Evolutionary conservation across 2,797 vertebrate genomes (phyloP), one percentile per base, ranked within the genome.

Genomic region (Melanotaenia pygmaea): DNA sequence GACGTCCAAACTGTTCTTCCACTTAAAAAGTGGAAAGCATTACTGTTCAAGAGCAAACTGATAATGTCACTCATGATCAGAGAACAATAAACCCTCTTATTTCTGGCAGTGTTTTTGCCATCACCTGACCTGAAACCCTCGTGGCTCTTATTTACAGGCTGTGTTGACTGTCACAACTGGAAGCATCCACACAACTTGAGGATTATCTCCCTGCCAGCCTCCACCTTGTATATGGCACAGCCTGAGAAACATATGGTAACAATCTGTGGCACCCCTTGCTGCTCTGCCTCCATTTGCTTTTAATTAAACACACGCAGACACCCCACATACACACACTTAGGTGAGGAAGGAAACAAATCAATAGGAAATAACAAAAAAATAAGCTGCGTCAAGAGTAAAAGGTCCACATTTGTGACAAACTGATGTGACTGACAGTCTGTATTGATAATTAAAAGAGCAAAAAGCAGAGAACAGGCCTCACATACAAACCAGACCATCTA

Each of bases 271-370:
- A 59, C 57, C 78, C 71, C 76, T 83, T 38, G 40, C 76, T 72
- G 77, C 77, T 76, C 20, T 30, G 45, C 72, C 70, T 75, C 73
- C 82, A 86, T 88, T 86, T 79, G 70, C 76, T 89, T 87, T 87
- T 90, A 89, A 91, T 93, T 88, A 85, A 86, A 86, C 88, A 82
- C 85, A 87, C 72, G 82, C 78, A 83, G 77, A 74, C 74, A 45
- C 70, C 72, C 43, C 76, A 74, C 61, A 69, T 26, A 67, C 70
- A 61, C 73, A 22, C 56, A 63, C 56, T 43, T 3, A 43, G 59
- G 53, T 47, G 40, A 77, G 58, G 40, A 63, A 71, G 81, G 75
- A 73, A 75, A 74, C 60, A 77, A 59, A 75, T 47, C 47, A 70
- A 74, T 61, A 40, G 58, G 35, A 77, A 59, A 80, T 70, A 62